Percentiles rank a stretch among this genome's conserved stretches.
phyloP scores from a whole-genome alignment of 92 coral and sea anemone species.

The Umimayanthus chanpuru region DNA sequence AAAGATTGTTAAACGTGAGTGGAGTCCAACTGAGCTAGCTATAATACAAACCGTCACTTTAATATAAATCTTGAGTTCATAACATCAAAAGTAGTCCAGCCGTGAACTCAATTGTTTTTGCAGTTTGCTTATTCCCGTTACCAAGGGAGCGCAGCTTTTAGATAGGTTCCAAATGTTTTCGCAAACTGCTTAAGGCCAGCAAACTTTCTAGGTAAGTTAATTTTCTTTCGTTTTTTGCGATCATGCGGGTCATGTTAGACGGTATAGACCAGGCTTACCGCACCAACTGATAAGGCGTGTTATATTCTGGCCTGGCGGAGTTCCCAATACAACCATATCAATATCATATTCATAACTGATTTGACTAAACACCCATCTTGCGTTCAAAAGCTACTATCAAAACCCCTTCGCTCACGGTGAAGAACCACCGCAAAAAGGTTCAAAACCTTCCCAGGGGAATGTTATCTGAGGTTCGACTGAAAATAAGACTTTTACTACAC shows the following conservation, averaged over 20 bases:
- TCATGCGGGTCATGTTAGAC: neutral
- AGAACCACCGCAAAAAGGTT: no score
- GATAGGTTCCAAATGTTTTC: neutral
- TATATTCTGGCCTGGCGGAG: neutral
- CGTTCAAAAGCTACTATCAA: no score
- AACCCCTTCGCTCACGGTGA: no score
- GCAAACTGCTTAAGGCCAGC: neutral
- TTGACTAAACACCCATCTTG: no score
- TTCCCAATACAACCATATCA: neutral
- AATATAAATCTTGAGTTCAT: neutral
- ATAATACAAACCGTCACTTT: neutral
- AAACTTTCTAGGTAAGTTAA: neutral
- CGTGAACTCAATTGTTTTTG: neutral
- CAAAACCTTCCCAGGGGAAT: no score
- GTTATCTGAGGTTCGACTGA: no score
- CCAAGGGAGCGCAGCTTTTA: neutral
- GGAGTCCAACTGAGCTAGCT: neutral
- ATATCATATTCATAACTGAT: no score
- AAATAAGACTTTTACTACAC: no score
- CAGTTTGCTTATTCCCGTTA: neutral
- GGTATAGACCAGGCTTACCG: no score
- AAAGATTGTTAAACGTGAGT: no score
- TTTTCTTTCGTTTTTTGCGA: neutral
- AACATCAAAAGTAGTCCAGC: neutral
- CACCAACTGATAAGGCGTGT: neutral